Base-by-base conservation (phyloP, 2,113 vertebrate genomes). In the Phainopepla nitens region DNA sequence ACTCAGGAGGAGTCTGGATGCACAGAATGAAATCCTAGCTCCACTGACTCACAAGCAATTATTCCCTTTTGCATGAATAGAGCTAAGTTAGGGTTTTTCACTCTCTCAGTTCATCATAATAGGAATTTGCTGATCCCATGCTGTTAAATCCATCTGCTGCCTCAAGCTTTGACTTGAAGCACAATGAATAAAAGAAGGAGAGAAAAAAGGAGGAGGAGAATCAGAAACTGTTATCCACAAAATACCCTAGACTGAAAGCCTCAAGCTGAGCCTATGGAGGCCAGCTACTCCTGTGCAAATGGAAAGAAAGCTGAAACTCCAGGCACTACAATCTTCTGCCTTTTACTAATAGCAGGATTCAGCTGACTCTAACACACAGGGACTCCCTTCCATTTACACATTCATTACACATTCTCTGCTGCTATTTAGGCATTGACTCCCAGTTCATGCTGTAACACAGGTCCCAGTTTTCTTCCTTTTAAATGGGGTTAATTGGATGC, bases 91-190 rank as follows among this genome's bases (percentile, higher is more conserved):
- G 85, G 39, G 35, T 28, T 88, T 93, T 93, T 95, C 51, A 78
- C 61, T 58, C 83, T 87, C 82, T 86, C 79, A 65, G 57, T 94
- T 96, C 85, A 81, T 90, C 92, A 90, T 82, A 92, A 86, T 75
- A 83, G 92, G 86, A 92, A 93, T 94, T 96, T 93, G 83, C 94
- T 92, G 82, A 95, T 86, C 69, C 80, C 88, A 92, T 94, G 92
- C 85, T 96, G 86, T 95, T 96, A 93, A 92, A 89, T 64, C 80
- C 88, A 95, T 92, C 86, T 97, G 94, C 73, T 96, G 71, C 90
- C 64, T 80, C 82, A 69, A 96, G 68, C 68, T 72, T 95, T 75
- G 36, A 71, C 65, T 89, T 83, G 68, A 92, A 78, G 68, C 35
- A 92, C 56, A 83, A 81, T 62, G 79, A 92, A 70, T 87, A 84